Conservation (phyloP, 1,140 invertebrate species). For the Bombus sibiricus region DNA sequence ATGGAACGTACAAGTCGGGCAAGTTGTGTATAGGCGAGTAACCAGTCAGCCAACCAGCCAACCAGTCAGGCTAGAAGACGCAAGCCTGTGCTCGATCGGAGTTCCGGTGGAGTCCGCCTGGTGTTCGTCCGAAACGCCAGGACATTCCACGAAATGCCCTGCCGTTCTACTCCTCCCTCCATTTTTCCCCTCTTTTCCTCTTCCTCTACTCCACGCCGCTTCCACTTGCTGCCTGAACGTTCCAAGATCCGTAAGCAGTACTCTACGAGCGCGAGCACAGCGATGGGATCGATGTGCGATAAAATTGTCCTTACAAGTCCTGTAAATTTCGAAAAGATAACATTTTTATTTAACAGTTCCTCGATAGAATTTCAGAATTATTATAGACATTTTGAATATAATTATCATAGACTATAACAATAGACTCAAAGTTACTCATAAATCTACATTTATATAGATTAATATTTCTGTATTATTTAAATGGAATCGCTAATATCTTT, state of each 20-base stretch:
- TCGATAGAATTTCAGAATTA: too few relatives aligned
- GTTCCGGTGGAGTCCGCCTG: slow-evolving; percentile 74
- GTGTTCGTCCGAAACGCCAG: slow-evolving; percentile 75
- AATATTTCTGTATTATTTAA: background rate
- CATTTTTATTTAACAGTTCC: too few relatives aligned
- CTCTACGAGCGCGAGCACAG: background rate
- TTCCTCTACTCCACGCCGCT: slow-evolving; percentile 28
- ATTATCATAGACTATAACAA: too few relatives aligned
- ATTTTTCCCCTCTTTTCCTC: slow-evolving; percentile 19
- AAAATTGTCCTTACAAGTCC: too few relatives aligned
- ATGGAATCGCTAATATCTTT: background rate
- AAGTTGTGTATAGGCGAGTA: slow-evolving; percentile 46
- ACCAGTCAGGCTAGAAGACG: slow-evolving; percentile 60
- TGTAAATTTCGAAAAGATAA: too few relatives aligned
- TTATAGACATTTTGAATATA: too few relatives aligned
- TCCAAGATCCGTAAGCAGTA: slow-evolving; percentile 5
- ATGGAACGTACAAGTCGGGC: slow-evolving; percentile 41
- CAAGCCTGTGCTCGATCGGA: slow-evolving; percentile 52
- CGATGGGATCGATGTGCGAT: slow-evolving; percentile 12
- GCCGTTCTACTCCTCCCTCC: slow-evolving; percentile 35
- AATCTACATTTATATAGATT: background rate
- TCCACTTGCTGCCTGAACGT: slow-evolving; percentile 33
- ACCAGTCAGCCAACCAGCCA: slow-evolving; percentile 48
- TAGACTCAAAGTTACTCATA: too few relatives aligned
- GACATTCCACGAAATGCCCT: slow-evolving; percentile 74